A percentile compares a stretch with the other conserved stretches of the same genome.
These are phyloP conservation scores for Heliconius himera DNA, from an alignment of 1,140 invertebrate genomes.

Conservation along the genomic window DNA sequence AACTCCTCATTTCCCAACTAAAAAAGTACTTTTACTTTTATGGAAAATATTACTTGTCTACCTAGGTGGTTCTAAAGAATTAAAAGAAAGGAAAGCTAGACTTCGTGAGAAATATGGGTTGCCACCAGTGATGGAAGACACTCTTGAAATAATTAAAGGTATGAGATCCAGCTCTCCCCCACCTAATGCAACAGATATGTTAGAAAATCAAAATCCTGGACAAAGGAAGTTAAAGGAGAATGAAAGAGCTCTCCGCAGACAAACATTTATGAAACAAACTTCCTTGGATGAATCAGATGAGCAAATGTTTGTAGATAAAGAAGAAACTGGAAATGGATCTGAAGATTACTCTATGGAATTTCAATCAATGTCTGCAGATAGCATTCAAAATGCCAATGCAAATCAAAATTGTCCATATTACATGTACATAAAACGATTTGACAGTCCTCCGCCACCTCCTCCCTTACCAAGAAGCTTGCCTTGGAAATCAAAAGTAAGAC, in stretches of 20 bases:
- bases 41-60: conserved; percentile 97
- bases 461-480: conserved; percentile 87
- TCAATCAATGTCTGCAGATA: conserved; percentile 67
- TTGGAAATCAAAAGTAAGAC: conserved; percentile 97
- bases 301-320: conserved; percentile 87
- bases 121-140: conserved; percentile 92
- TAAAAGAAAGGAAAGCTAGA: conserved; percentile 88
- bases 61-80: conserved; percentile 92
- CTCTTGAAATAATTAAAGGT: conserved; percentile 93
- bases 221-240: conserved; percentile 81
- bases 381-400: conserved; percentile 56
- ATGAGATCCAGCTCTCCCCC: conserved; percentile 98
- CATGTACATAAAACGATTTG: conserved; percentile 75
- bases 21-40: conserved; percentile 96
- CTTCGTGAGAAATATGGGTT: conserved; percentile 89
- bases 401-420: conserved; percentile 72
- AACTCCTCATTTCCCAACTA: conserved; percentile 98
- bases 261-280: conserved; percentile 95
- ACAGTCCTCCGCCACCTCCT: conserved; percentile 80
- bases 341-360: conserved; percentile 79
- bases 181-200: conserved; percentile 93
- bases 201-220: conserved; percentile 93
- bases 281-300: conserved; percentile 92
- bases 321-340: conserved; percentile 80
- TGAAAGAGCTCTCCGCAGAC: conserved; percentile 79